Percentiles rank a stretch among this genome's conserved stretches.
Evolutionary conservation across 2,888 invertebrate species (phyloP).

Genomic region (Galerucella calmariensis): DNA sequence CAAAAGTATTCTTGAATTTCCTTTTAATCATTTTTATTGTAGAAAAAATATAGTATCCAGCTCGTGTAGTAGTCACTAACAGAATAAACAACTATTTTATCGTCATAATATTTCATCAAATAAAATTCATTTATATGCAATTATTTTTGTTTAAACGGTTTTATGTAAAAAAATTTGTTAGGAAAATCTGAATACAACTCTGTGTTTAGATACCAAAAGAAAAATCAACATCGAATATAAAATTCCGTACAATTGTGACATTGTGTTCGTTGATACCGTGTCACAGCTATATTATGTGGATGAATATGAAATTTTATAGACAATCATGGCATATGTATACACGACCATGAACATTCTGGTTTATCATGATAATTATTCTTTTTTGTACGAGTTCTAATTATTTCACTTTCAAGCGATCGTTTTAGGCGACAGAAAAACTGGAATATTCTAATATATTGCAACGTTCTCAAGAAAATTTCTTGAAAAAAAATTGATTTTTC

Average conservation of each 20-base stretch:
- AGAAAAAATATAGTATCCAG: too few species aligned
- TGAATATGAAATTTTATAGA: slow-evolving; percentile 13
- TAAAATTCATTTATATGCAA: too few species aligned
- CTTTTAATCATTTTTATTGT: too few species aligned
- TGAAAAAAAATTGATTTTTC: background rate
- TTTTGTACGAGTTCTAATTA: background rate
- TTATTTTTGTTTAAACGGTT: too few species aligned
- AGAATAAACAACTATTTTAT: too few species aligned
- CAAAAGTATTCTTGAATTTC: too few species aligned
- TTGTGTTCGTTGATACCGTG: slow-evolving; percentile 11
- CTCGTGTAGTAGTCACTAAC: too few species aligned
- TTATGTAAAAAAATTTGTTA: background rate
- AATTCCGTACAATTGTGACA: slow-evolving; percentile 24
- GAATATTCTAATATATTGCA: background rate
- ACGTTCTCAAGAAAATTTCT: background rate
- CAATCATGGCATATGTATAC: slow-evolving; percentile 11
- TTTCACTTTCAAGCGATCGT: background rate
- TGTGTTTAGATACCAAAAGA: slow-evolving; percentile 14
- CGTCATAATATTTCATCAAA: too few species aligned
- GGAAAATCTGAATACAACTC: background rate
- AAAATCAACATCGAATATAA: slow-evolving; percentile 31
- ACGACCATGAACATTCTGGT: slow-evolving; percentile 12
- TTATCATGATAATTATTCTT: slow-evolving; percentile 10
- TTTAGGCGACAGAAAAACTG: background rate
- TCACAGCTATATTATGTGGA: slow-evolving; percentile 1